These are phyloP conservation scores for Phaonia tiefii DNA, from an alignment of 2,888 invertebrate species.

Conservation along the genomic window DNA sequence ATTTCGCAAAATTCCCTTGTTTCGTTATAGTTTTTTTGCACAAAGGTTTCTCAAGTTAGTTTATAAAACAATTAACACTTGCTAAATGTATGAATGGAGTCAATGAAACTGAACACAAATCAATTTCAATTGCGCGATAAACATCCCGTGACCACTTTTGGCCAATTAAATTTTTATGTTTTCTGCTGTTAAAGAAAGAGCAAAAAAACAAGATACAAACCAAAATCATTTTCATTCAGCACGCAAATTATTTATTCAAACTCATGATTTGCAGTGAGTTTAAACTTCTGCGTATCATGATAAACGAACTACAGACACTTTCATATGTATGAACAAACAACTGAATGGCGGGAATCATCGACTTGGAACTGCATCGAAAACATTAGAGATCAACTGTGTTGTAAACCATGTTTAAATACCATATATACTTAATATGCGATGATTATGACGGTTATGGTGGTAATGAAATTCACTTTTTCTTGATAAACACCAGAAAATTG, in stretches of 20 bases:
- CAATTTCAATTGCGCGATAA: constrained; percentile 1
- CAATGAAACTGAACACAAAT: not conserved
- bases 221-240: not conserved
- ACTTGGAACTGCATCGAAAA: not conserved
- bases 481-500: not conserved
- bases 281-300: too few relatives aligned
- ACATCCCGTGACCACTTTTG: constrained; percentile 24
- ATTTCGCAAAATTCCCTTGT: too few relatives aligned
- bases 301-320: too few relatives aligned
- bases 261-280: not conserved
- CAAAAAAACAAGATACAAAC: constrained; percentile 18
- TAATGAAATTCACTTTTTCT: constrained; percentile 56
- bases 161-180: constrained; percentile 17
- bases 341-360: not conserved
- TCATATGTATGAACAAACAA: too few relatives aligned
- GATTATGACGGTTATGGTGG: constrained; percentile 13
- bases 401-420: constrained; percentile 55
- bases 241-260: constrained; percentile 10
- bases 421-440: constrained; percentile 45
- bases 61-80: too few relatives aligned
- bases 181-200: constrained; percentile 1
- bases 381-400: constrained; percentile 45
- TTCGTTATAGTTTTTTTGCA: too few relatives aligned
- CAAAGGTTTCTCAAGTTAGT: too few relatives aligned
- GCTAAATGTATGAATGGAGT: too few relatives aligned